Percentiles rank a stretch among this genome's conserved stretches.
Evolutionary conservation across 2,113 vertebrate genomes (phyloP).

Genomic region (Corythornis madagascariensis): DNA sequence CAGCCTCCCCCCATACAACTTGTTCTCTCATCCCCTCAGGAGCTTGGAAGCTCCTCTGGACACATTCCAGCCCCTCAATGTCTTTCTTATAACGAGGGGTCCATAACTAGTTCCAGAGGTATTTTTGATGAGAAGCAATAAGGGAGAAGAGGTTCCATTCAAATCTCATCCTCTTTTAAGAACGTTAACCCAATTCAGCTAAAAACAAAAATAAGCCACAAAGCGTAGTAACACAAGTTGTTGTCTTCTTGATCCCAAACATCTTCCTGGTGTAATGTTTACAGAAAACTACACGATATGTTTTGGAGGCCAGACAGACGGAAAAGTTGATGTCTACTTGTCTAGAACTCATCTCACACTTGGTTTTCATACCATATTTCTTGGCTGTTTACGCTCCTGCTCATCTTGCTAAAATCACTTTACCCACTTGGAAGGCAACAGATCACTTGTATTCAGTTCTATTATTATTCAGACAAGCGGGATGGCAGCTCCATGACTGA

Average conservation of each 20-base stretch:
- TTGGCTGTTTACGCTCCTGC: slow-evolving; percentile 9
- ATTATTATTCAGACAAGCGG: slow-evolving; percentile 54
- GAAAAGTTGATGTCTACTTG: background rate
- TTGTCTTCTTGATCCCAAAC: background rate
- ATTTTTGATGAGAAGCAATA: background rate
- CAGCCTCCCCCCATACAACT: too few relatives aligned
- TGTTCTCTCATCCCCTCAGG: too few relatives aligned
- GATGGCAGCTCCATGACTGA: slow-evolving; percentile 29
- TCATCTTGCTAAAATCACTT: slow-evolving; percentile 56
- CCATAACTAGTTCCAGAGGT: background rate
- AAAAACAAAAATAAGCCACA: background rate
- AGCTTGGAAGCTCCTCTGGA: too few relatives aligned
- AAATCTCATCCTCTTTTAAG: background rate
- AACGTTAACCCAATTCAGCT: background rate
- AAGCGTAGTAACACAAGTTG: background rate
- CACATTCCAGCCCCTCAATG: too few relatives aligned
- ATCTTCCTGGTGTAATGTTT: background rate
- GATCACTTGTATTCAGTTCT: slow-evolving; percentile 30
- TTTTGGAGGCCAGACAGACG: background rate
- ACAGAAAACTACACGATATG: background rate
- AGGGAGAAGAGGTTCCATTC: background rate
- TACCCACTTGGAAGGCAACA: slow-evolving; percentile 24
- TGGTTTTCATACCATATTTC: slow-evolving; percentile 25
- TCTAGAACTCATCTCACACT: slow-evolving; percentile 27
- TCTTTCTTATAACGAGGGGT: too few relatives aligned